A percentile compares a stretch with the other conserved stretches of the same genome.
phyloP scores from a whole-genome alignment of 1,140 invertebrate genomes.

The Pteromalus puparum region DNA sequence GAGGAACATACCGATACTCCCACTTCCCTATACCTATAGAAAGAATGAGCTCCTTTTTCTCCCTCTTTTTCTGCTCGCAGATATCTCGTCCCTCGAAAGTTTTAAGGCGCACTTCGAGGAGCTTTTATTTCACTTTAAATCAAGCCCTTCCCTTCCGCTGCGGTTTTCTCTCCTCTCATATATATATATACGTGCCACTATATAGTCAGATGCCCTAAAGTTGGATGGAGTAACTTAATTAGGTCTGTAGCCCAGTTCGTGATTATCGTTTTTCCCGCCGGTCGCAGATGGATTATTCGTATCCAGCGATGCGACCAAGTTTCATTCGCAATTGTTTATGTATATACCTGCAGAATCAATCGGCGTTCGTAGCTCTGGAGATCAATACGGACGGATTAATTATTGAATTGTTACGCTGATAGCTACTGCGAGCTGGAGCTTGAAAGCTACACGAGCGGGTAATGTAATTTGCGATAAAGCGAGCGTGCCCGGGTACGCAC shows the following conservation, averaged over 20 bases:
- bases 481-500: neutral
- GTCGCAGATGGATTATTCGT: neutral
- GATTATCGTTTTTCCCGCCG: neutral
- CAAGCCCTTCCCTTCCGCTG: conserved; percentile 5
- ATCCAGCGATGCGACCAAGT: neutral
- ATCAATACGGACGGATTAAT: too few relatives aligned
- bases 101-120: conserved; percentile 41
- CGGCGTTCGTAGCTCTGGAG: too few relatives aligned
- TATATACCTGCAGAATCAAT: too few relatives aligned
- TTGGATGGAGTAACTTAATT: neutral
- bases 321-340: neutral
- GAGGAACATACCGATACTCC: neutral
- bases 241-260: neutral
- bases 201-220: too few relatives aligned
- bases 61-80: neutral
- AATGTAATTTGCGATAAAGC: neutral
- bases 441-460: neutral
- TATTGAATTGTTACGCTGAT: too few relatives aligned
- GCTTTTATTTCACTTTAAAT: conserved; percentile 49
- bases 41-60: neutral
- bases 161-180: neutral
- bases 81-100: conserved; percentile 25
- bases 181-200: neutral
- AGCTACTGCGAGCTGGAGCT: neutral
- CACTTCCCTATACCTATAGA: neutral